A percentile compares a stretch with the other conserved stretches of the same genome.
Conservation (phyloP, 2,797 vertebrate species). For the Callimico goeldii region DNA sequence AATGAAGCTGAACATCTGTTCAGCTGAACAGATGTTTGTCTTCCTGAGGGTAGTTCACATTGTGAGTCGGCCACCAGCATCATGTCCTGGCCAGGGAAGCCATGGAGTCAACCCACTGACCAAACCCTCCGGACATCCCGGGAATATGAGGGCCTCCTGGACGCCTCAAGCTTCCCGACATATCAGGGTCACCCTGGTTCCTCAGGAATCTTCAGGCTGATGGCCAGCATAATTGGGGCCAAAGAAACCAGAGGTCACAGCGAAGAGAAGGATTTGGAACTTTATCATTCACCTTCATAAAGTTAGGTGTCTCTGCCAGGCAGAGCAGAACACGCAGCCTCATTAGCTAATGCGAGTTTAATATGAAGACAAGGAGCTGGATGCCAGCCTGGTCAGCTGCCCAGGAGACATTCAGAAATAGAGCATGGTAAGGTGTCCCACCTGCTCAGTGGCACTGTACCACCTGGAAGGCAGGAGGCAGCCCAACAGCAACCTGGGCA, state of each 20-base stretch:
- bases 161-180: background rate
- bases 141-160: background rate
- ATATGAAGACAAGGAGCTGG: background rate
- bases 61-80: background rate
- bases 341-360: slow-evolving; percentile 29
- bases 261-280: slow-evolving; percentile 12
- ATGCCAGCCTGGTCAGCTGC: background rate
- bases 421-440: background rate
- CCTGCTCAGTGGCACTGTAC: rapidly evolving
- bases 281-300: background rate
- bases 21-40: background rate
- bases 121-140: background rate
- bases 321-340: background rate
- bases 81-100: background rate
- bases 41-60: background rate
- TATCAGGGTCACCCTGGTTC: slow-evolving; percentile 37
- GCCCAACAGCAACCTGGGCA: background rate
- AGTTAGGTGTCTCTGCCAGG: background rate
- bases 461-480: background rate
- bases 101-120: background rate
- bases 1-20: background rate
- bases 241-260: background rate
- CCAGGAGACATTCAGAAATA: background rate
- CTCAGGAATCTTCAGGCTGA: background rate
- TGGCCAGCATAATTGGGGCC: background rate